Conservation (phyloP, 2,888 invertebrate genomes). For the Polyommatus icarus region DNA sequence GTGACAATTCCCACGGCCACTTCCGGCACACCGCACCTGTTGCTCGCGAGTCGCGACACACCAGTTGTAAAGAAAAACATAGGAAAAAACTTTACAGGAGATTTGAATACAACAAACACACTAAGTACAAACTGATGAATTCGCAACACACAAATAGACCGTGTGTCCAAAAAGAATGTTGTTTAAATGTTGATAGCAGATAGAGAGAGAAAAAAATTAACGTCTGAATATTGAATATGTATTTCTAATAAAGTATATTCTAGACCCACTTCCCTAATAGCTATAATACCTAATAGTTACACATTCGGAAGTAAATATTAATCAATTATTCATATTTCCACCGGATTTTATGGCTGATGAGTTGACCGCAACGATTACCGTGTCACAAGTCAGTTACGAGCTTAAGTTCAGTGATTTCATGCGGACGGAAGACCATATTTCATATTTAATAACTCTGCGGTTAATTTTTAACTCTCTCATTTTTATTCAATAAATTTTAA, state of each 20-base stretch:
- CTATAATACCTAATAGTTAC: no score
- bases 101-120: not conserved
- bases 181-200: no score
- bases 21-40: not conserved
- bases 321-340: not conserved
- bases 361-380: constrained; percentile 3
- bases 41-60: not conserved
- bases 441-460: constrained; percentile 15
- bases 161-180: no score
- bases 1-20: constrained; percentile 7
- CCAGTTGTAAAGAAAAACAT: not conserved
- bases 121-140: not conserved
- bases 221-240: no score
- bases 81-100: not conserved
- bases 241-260: no score
- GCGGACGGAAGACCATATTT: not conserved
- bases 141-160: no score
- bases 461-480: not conserved
- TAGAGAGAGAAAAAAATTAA: no score
- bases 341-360: not conserved
- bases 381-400: not conserved
- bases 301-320: not conserved
- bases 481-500: not conserved
- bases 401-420: constrained; percentile 4
- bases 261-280: no score